Conservation (phyloP, 2,797 vertebrate species). For the Hypotaenidia okinawae region DNA sequence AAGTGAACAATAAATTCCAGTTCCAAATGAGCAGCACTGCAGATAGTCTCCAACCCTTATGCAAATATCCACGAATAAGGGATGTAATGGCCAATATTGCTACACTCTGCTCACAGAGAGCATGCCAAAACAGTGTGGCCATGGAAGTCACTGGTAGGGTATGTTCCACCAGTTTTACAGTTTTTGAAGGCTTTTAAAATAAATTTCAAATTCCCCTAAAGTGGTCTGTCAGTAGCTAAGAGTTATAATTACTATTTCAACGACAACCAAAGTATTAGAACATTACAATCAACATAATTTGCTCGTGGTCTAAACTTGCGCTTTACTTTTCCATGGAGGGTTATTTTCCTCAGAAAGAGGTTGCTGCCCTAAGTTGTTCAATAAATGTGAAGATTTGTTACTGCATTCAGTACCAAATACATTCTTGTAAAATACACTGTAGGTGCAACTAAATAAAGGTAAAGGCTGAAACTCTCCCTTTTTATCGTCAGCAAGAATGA, state of each 20-base stretch:
- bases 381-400: conserved; percentile 4
- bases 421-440: background rate
- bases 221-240: background rate
- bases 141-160: background rate
- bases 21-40: background rate
- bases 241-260: background rate
- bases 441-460: background rate
- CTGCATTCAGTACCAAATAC: background rate
- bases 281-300: background rate
- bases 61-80: background rate
- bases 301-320: background rate
- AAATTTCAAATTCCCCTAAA: background rate
- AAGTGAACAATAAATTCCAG: conserved; percentile 44
- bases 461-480: background rate
- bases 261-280: background rate
- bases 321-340: background rate
- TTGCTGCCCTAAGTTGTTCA: background rate
- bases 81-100: background rate
- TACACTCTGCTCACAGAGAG: accelerated
- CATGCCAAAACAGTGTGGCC: background rate
- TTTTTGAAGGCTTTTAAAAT: background rate
- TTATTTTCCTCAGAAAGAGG: background rate
- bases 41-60: background rate
- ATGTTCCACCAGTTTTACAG: background rate
- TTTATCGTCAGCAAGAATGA: background rate